phyloP scores from a whole-genome alignment of 2,113 vertebrate species.

The Platanista minor region DNA sequence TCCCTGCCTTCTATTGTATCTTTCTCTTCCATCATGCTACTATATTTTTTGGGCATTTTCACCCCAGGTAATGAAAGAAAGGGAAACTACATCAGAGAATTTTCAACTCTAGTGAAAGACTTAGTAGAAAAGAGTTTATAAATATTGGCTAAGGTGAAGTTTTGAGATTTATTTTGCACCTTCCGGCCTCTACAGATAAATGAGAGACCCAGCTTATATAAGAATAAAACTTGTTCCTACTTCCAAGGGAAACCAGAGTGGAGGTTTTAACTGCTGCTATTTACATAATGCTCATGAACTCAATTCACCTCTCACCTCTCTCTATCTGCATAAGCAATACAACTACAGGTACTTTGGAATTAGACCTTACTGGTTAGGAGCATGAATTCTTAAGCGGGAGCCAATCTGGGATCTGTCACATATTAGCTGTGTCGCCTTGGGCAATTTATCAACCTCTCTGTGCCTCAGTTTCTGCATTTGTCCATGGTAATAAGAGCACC shows the following conservation, averaged over 20 bases:
- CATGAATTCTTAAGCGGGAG: not conserved
- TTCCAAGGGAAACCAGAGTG: not conserved
- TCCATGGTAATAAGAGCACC: not conserved
- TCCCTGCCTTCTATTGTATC: not conserved
- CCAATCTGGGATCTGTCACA: not conserved
- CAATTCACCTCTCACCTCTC: not conserved
- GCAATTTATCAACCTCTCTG: not conserved
- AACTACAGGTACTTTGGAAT: not conserved
- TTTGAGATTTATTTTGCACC: conserved; percentile 14
- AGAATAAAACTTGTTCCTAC: not conserved
- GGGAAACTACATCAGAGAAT: conserved; percentile 35
- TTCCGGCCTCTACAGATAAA: not conserved
- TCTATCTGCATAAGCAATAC: not conserved
- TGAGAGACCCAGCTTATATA: not conserved
- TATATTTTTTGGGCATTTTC: conserved; percentile 6
- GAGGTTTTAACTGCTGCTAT: not conserved
- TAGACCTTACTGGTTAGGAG: not conserved
- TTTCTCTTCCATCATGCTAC: not conserved
- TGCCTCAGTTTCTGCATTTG: not conserved
- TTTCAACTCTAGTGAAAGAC: conserved; percentile 43
- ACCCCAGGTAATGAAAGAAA: conserved; percentile 31
- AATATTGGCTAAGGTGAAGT: not conserved
- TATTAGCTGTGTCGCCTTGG: not conserved
- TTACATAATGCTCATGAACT: not conserved
- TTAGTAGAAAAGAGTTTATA: conserved; percentile 30